Percentiles rank a stretch among this genome's conserved stretches.
phyloP scores from a whole-genome alignment of 2,888 invertebrate genomes.

The Cyclophora punctaria region DNA sequence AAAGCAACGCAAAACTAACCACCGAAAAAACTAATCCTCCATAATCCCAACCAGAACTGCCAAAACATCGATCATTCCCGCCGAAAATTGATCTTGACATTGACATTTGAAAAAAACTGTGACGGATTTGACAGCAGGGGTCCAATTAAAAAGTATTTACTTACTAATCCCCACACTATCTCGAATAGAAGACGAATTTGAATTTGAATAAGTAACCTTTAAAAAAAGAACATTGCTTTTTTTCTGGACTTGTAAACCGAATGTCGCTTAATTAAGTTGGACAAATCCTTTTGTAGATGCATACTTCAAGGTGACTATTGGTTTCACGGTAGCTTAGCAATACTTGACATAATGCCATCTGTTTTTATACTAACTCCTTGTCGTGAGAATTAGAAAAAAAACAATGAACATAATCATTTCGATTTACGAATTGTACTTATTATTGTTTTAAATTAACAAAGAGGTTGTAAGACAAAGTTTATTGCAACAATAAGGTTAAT shows the following conservation, averaged over 20 bases:
- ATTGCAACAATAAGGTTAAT: no score
- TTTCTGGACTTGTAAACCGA: slow-evolving; percentile 5
- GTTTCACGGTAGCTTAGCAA: slow-evolving; percentile 10
- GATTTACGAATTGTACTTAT: no score
- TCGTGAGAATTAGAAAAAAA: slow-evolving; percentile 34
- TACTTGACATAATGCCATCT: no score
- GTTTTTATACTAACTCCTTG: not conserved
- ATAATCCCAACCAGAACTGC: slow-evolving; percentile 28
- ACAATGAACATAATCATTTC: slow-evolving; percentile 7
- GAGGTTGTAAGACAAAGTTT: no score
- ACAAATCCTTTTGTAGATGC: slow-evolving; percentile 37
- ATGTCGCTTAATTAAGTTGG: slow-evolving; percentile 43
- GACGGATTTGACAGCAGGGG: slow-evolving; percentile 28
- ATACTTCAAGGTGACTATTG: slow-evolving; percentile 32
- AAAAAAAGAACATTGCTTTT: not conserved
- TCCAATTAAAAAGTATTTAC: slow-evolving; percentile 60
- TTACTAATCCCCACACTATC: slow-evolving; percentile 40
- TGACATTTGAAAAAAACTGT: slow-evolving; percentile 10
- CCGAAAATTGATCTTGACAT: slow-evolving; percentile 30
- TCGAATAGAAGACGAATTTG: slow-evolving; percentile 10
- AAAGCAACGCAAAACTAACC: no score
- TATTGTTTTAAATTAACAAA: no score
- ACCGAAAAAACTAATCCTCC: slow-evolving; percentile 19
- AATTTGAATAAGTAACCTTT: slow-evolving; percentile 1
- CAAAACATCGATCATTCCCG: slow-evolving; percentile 38